Base-by-base conservation (phyloP, 2,888 invertebrate genomes). In the Drosophila robusta region DNA sequence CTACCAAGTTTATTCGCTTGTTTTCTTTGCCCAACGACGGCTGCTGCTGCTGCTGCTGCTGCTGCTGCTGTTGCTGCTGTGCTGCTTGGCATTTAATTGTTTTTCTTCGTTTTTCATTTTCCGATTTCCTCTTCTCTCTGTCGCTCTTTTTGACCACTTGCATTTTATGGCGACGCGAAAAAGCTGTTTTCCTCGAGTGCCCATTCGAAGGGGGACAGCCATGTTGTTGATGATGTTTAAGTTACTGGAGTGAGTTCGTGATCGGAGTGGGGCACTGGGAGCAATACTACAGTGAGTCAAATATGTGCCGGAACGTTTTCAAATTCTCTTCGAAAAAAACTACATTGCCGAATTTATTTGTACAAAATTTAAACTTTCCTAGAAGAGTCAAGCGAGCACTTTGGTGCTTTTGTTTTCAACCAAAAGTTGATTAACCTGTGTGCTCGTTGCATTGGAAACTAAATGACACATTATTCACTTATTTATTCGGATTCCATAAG, bases 81-180 rank as follows among this genome's bases (percentile, higher is more conserved):
- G 65, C 60, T 69, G 69, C 69, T 72, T 75, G 78, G 52, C 72
- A 84, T 82, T 84, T 70, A 87, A 82, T 87, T 83, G 75, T 58
- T 77, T 63, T 70, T 70, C 68, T 75, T 80, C 75, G 67, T 68
- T 75, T 62, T 69, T 72, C 54, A 70, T 69, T 78, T 76, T 70
- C 39, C 64, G 75, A 62, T 71, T 65, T 64, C 16, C 47, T 49
- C 56, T 56, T 18, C 41, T 12, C 63, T 58, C 61, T 58, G 38
- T 47, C 22, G 14, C 60, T 51, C 54, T 50, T 51, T 78, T 63
- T 73, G 88, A 82, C 88, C 83, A 85, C 83, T 84, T 84, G 83
- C 82, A 87, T 84, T 84, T 84, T 87, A 84, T 83, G 88, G 86
- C 86, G 86, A 87, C 86, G 83, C 74, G 80, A 71, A 87, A 83